Percentiles rank a stretch among this genome's conserved stretches.
Conservation (phyloP, 2,113 vertebrate genomes). For the Nothoprocta perdicaria region DNA sequence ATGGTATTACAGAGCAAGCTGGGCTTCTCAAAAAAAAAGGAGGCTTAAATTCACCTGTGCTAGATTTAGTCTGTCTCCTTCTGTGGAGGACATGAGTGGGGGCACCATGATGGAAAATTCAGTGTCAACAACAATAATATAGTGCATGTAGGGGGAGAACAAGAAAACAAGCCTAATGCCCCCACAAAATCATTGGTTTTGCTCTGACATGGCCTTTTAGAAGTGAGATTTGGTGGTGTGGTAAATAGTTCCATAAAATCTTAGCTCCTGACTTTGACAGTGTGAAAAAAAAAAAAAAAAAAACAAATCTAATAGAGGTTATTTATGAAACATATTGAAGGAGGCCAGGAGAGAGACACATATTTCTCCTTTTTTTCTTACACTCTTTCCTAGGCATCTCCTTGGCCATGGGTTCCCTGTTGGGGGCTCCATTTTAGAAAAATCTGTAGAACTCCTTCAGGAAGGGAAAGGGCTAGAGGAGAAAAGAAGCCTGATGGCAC, state of each 20-base stretch:
- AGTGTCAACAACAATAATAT: neutral
- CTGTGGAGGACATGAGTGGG: neutral
- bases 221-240: neutral
- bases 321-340: neutral
- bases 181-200: neutral
- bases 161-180: neutral
- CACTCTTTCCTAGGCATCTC: fast-evolving
- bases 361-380: neutral
- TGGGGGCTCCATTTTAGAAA: neutral
- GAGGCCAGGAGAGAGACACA: neutral
- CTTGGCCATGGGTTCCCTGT: neutral
- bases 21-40: neutral
- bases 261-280: neutral
- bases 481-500: fast-evolving
- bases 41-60: neutral
- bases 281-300: neutral
- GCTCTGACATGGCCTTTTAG: neutral
- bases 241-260: neutral
- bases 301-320: neutral
- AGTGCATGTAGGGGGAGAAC: neutral
- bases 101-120: neutral
- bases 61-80: neutral
- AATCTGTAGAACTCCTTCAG: neutral
- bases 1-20: neutral
- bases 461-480: neutral